Evolutionary conservation across 2,113 vertebrate species (phyloP).

Genomic region (Chaetops frenatus): DNA sequence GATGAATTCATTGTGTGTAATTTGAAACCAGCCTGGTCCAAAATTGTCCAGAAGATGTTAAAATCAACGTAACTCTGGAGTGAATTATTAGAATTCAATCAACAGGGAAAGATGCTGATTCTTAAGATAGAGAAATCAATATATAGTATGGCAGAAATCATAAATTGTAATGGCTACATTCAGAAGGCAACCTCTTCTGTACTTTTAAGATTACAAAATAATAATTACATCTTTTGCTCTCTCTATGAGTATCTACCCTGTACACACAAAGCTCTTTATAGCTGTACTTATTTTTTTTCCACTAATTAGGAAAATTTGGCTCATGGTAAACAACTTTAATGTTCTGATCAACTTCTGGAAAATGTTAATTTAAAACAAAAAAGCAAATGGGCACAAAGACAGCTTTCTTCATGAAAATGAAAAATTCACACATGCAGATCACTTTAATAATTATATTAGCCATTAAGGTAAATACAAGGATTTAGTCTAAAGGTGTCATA

Average conservation of each 20-base stretch:
- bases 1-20: conserved; percentile 22
- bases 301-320: neutral
- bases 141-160: neutral
- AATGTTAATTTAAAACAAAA: neutral
- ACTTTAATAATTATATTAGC: neutral
- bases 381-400: neutral
- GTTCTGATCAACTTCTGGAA: neutral
- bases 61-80: neutral
- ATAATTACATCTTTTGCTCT: neutral
- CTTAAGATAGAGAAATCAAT: conserved; percentile 17
- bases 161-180: neutral
- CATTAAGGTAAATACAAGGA: neutral
- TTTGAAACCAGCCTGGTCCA: neutral
- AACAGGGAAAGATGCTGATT: neutral
- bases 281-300: neutral
- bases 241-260: neutral
- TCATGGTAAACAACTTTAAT: neutral
- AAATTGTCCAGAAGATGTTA: neutral
- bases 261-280: neutral
- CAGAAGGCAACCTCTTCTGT: neutral
- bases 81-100: conserved; percentile 21
- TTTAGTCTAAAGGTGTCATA: neutral
- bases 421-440: neutral
- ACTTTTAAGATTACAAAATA: neutral
- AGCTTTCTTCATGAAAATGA: neutral